These are phyloP conservation scores for Lutraria lutraria DNA, from an alignment of 2,888 invertebrate genomes.

Conservation along the genomic window DNA sequence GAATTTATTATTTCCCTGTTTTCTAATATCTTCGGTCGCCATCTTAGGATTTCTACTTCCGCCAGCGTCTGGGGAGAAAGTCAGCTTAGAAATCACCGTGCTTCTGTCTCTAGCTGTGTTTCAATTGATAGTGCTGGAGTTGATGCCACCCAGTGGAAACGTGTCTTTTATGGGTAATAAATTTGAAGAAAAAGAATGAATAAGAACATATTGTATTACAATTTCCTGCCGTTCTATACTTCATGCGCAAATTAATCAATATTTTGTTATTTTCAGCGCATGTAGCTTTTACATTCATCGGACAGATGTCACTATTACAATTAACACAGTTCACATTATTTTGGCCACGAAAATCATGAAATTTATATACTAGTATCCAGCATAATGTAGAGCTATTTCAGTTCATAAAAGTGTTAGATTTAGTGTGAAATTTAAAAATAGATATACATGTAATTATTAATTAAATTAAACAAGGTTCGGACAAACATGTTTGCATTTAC, in stretches of 20 bases:
- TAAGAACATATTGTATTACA: not conserved
- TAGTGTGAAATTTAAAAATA: too few species aligned
- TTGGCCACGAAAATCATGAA: too few species aligned
- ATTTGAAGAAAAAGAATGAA: not conserved
- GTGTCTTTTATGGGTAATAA: slow-evolving; percentile 42
- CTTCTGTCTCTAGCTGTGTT: slow-evolving; percentile 81
- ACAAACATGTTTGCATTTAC: too few species aligned
- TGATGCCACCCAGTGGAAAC: slow-evolving; percentile 79
- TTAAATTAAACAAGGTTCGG: too few species aligned
- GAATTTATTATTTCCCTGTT: slow-evolving; percentile 81
- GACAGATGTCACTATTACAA: not conserved
- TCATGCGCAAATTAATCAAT: not conserved
- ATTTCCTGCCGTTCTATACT: not conserved
- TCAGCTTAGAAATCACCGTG: slow-evolving; percentile 79
- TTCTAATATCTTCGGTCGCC: slow-evolving; percentile 78
- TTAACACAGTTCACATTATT: too few species aligned
- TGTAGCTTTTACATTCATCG: not conserved
- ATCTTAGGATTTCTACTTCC: slow-evolving; percentile 80
- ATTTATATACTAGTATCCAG: too few species aligned
- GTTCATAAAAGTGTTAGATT: too few species aligned
- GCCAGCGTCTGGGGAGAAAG: slow-evolving; percentile 82
- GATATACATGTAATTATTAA: too few species aligned
- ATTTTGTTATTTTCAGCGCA: not conserved
- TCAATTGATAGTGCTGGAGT: slow-evolving; percentile 79
- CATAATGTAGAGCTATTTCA: too few species aligned